Conservation (phyloP, 1,140 invertebrate species). For the Trinorchestia longiramus region DNA sequence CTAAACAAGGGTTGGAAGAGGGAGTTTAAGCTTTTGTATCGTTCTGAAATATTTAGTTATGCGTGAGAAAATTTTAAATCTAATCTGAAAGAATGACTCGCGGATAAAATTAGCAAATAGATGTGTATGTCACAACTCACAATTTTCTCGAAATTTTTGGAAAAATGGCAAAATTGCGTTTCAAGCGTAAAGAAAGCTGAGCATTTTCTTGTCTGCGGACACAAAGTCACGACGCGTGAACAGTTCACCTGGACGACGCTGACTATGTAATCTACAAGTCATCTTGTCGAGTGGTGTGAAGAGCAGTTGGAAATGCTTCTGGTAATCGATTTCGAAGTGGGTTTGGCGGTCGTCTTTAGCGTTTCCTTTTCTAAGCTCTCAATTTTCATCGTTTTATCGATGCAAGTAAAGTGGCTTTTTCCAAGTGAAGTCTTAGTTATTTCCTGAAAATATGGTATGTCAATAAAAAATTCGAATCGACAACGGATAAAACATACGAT, state of each 20-base stretch:
- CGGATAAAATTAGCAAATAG: too few species aligned
- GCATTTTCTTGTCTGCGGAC: not conserved
- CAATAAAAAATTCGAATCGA: not conserved
- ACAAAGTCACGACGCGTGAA: not conserved
- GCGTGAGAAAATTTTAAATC: too few species aligned
- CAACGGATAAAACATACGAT: not conserved
- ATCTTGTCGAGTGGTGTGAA: not conserved
- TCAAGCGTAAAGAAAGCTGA: not conserved
- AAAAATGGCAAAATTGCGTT: not conserved
- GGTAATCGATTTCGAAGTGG: not conserved
- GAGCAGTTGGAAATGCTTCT: not conserved
- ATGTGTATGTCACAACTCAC: too few species aligned
- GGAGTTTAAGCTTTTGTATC: too few species aligned
- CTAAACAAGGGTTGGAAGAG: too few species aligned
- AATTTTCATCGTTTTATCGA: not conserved
- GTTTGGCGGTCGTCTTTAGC: not conserved
- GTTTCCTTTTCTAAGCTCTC: not conserved
- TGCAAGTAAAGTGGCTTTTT: not conserved
- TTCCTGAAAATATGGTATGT: not conserved
- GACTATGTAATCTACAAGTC: not conserved
- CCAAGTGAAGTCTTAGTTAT: not conserved
- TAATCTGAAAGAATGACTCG: too few species aligned
- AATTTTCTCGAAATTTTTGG: too few species aligned
- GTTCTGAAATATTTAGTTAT: too few species aligned
- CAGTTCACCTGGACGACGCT: not conserved